phyloP scores from a whole-genome alignment of 2,888 invertebrate species.

The Melinaea marsaeus region DNA sequence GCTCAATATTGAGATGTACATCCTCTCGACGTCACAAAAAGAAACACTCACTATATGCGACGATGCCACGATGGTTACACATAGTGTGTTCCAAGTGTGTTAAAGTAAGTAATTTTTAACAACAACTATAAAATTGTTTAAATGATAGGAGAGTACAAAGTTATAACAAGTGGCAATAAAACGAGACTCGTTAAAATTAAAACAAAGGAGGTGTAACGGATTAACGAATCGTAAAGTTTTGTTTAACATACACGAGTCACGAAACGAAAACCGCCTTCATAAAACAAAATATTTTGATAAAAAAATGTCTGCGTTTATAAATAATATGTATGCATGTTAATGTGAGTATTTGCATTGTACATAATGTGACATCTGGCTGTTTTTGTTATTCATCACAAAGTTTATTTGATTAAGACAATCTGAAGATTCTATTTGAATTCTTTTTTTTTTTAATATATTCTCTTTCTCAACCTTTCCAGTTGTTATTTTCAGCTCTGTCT shows the following conservation, averaged over 20 bases:
- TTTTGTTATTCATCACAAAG: no score
- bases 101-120: constrained; percentile 1
- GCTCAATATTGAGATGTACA: constrained; percentile 12
- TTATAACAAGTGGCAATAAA: constrained; percentile 14
- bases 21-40: neutral
- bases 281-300: constrained; percentile 2
- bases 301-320: neutral
- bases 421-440: no score
- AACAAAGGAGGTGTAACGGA: constrained; percentile 27
- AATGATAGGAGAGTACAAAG: constrained; percentile 1
- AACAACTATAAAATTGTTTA: neutral
- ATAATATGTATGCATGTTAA: no score
- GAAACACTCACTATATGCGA: neutral
- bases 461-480: no score
- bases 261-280: neutral
- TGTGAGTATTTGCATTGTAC: no score
- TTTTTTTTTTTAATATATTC: no score
- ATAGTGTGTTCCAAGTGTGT: neutral
- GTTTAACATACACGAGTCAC: constrained; percentile 8
- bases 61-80: neutral
- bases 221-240: constrained; percentile 28
- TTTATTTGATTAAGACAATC: no score
- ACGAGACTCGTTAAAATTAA: constrained; percentile 21
- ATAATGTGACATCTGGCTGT: no score
- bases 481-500: no score